phyloP scores from a whole-genome alignment of 2,888 invertebrate genomes.

The Calameuta idolon region DNA sequence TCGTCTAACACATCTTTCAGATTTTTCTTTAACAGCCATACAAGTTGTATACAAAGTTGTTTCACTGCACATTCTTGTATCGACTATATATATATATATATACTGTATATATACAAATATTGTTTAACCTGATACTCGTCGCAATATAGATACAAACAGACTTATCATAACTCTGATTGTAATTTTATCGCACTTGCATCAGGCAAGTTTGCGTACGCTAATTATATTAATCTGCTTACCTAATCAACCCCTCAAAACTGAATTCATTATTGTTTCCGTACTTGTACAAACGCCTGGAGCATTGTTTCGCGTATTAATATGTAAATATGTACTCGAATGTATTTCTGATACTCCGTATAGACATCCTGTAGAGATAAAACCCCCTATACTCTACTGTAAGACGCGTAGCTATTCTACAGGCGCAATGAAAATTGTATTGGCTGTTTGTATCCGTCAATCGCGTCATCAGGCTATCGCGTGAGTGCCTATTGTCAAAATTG shows the following conservation, averaged over 20 bases:
- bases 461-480: background rate
- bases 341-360: background rate
- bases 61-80: no score
- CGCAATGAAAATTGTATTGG: background rate
- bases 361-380: background rate
- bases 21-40: no score
- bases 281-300: background rate
- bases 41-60: no score
- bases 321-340: background rate
- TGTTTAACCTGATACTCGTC: no score
- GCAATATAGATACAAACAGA: no score
- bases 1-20: no score
- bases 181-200: background rate
- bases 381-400: background rate
- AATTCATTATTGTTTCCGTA: background rate
- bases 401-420: background rate
- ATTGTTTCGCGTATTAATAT: background rate
- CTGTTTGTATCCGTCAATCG: background rate
- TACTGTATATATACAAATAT: no score
- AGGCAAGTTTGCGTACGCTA: background rate
- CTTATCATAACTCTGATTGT: no score
- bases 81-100: no score
- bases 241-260: background rate
- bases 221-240: background rate
- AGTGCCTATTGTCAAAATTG: background rate